Percentiles rank a stretch among this genome's conserved stretches.
Evolutionary conservation across 64 coral and sea anemone species (phyloP).

Genomic region (Pocillopora damicornis): DNA sequence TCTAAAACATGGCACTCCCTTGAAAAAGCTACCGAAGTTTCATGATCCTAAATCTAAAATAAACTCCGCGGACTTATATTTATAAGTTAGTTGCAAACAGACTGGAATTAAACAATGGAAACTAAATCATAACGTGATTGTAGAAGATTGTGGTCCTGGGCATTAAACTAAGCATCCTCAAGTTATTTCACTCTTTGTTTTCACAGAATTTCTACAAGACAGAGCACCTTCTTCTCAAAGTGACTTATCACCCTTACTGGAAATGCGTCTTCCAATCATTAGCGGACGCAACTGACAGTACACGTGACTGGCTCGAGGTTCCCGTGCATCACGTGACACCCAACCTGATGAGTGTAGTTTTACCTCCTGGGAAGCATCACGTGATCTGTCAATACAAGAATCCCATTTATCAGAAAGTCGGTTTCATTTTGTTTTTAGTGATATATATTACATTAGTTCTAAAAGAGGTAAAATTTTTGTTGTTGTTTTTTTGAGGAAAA

Average conservation of each 20-base stretch:
- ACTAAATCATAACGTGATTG: too few relatives aligned
- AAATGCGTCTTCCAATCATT: constrained; percentile 42
- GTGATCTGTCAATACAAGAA: constrained; percentile 68
- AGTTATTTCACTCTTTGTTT: neutral
- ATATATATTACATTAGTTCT: constrained; percentile 9
- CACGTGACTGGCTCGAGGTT: constrained; percentile 46
- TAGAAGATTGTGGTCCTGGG: too few relatives aligned
- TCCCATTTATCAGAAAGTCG: constrained; percentile 82
- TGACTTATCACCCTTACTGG: constrained; percentile 85
- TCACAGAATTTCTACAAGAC: constrained; percentile 54
- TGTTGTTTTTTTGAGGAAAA: too few relatives aligned
- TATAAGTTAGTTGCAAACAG: too few relatives aligned
- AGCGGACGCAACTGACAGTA: neutral
- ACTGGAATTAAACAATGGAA: too few relatives aligned
- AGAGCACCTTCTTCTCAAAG: constrained; percentile 80
- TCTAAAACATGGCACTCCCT: too few relatives aligned
- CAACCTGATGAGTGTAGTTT: constrained; percentile 72
- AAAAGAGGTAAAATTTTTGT: neutral
- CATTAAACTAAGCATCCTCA: too few relatives aligned
- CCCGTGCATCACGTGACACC: constrained; percentile 67
- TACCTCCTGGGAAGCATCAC: constrained; percentile 68
- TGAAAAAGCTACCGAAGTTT: too few relatives aligned
- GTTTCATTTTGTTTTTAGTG: constrained; percentile 57
- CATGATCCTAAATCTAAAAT: too few relatives aligned
- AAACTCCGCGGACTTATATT: too few relatives aligned